phyloP scores from a whole-genome alignment of 2,113 vertebrate species.

The Accipiter cooperii region DNA sequence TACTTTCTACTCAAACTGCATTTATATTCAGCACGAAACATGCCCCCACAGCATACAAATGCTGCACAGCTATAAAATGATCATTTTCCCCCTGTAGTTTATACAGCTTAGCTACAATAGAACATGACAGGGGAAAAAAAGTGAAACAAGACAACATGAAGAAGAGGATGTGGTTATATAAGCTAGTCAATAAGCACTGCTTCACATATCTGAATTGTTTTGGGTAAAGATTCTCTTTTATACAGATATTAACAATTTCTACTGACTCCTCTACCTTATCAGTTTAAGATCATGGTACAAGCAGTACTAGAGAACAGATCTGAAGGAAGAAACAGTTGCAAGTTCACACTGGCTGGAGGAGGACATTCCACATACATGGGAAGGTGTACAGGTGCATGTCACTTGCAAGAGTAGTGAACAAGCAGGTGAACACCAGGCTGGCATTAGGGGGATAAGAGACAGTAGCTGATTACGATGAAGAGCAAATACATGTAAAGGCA shows the following conservation, averaged over 20 bases:
- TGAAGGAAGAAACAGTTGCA: not conserved
- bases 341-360: not conserved
- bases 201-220: rapidly evolving
- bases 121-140: not conserved
- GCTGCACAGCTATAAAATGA: not conserved
- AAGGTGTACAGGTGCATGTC: not conserved
- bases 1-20: not conserved
- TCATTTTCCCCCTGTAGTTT: not conserved
- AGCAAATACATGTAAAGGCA: not conserved
- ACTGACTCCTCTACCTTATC: not conserved
- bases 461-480: not conserved
- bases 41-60: rapidly evolving
- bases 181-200: not conserved
- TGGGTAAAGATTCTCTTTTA: not conserved
- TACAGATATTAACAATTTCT: not conserved
- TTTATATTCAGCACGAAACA: not conserved
- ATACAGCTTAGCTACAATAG: not conserved
- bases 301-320: not conserved
- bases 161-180: not conserved
- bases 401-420: not conserved
- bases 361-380: not conserved
- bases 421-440: not conserved
- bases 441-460: not conserved
- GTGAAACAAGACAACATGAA: not conserved
- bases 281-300: not conserved